These are phyloP conservation scores for Bungarus multicinctus DNA, from an alignment of 2,113 vertebrate genomes.

Conservation along the genomic window DNA sequence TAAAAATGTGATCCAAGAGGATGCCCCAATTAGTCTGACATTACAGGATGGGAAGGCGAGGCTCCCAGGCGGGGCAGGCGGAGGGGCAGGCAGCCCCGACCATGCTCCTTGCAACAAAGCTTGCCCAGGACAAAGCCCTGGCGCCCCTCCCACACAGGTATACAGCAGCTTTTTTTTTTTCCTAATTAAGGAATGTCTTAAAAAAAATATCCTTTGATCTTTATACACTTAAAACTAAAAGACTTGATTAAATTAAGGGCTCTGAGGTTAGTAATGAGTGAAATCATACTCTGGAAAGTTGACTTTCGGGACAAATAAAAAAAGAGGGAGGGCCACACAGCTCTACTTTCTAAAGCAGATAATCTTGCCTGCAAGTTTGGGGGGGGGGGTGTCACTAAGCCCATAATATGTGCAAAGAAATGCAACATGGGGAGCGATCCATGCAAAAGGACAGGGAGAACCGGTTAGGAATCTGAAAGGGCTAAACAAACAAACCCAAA, in stretches of 20 bases:
- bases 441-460: slow-evolving; percentile 89
- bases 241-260: slow-evolving; percentile 93
- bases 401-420: slow-evolving; percentile 99
- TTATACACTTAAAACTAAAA: slow-evolving; percentile 95
- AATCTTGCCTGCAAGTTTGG: slow-evolving; percentile 93
- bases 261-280: slow-evolving; percentile 85
- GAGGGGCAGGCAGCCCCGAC: slow-evolving; percentile 68
- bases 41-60: slow-evolving; percentile 72
- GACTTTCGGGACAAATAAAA: slow-evolving; percentile 82
- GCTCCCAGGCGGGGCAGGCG: slow-evolving; percentile 75
- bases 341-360: slow-evolving; percentile 94
- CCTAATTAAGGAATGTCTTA: slow-evolving; percentile 98
- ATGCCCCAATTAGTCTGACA: slow-evolving; percentile 65
- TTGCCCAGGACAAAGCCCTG: not conserved
- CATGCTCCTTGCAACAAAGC: not conserved
- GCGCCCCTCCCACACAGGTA: slow-evolving; percentile 64
- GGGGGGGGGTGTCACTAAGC: slow-evolving; percentile 79
- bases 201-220: slow-evolving; percentile 85
- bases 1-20: slow-evolving; percentile 65
- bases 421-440: slow-evolving; percentile 92
- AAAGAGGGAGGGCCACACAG: slow-evolving; percentile 74
- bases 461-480: slow-evolving; percentile 86
- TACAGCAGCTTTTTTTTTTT: slow-evolving; percentile 92
- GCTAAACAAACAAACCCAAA: slow-evolving; percentile 74
- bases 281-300: slow-evolving; percentile 91